Evolutionary conservation across 2,888 invertebrate genomes (phyloP), one percentile per base, ranked within the genome.

Genomic region (Drosophila peninsularis): DNA sequence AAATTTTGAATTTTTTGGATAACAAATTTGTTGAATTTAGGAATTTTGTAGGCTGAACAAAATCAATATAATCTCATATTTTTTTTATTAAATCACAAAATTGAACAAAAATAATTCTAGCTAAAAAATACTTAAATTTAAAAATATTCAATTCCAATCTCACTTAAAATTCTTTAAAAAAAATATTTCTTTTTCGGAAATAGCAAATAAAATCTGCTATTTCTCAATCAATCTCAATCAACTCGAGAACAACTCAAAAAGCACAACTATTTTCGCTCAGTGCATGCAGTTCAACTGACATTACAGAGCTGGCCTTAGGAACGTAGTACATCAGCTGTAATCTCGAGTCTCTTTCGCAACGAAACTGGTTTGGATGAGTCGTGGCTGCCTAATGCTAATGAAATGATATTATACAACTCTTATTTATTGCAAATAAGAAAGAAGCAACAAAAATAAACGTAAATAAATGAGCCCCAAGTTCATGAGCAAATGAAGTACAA

Each of bases 321-420:
- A 41, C 49, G 34, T 17, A 55, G 57, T 39, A 47, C 11, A 32
- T 11, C 14, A n/a, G 30, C 30, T 30, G 27, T 17, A 37, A 52
- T 17, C 36, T 27, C 27, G 13, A 4, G 37, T 17, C 27, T 36
- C 36, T 47, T 41, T 47, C 30, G 37, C 13, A 34, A 54, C 42
- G 14, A 54, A 76, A 66, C 77, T 36, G 73, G 73, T 75, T 75
- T 62, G n/a, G n/a, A 32, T 32, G 39, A 49, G 27, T 42, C 32
- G 19, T n/a, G 42, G 47, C 44, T 60, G 67, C 54, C 50, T 30
- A 71, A 45, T 72, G 55, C 55, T 62, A 66, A 62, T 62, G 41
- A 58, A 66, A 62, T 62, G 41, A 58, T 36, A 63, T 36, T 75
- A 80, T 70, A 58, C 57, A 62, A 67, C 52, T 67, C 58, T 58